Base-by-base conservation (phyloP, 2,888 invertebrate genomes). In the Lottia gigantea region DNA sequence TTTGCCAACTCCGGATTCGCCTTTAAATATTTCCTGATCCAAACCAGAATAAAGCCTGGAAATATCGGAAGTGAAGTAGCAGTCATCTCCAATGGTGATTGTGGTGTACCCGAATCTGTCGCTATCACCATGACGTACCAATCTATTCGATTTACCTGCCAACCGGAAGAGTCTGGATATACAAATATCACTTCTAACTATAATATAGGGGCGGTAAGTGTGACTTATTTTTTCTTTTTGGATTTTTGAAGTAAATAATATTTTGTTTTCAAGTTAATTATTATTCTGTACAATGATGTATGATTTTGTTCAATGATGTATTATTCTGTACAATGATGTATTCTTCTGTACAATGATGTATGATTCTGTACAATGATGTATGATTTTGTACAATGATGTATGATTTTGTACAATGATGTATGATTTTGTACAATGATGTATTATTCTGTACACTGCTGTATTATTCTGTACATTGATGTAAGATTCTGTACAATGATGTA, bases 31-130 rank as follows among this genome's bases (percentile, higher is more conserved):
- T 70, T 75, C 47, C 64, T 73, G 49, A 69, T 74, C 49, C 55
- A 68, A 25, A 47, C 73, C 15, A 66, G 71, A 3, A 64, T 75
- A 14, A 55, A 69, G 26, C 64, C 70, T 25, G 46, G 49, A 2
- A 23, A 23, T 8, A 55, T 55, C 8, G 72, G 68, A 6, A 16
- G 55, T 31, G 61, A 69, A 25, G 49, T 70, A n/a, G 74, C 73
- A 1, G 66, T 77, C 2, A 64, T 71, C n/a, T 72, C 71, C 46
- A 77, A 77, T 49, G 77, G 71, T 4, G 75, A 77, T 70, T 77
- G 77, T 46, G 62, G 64, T 0, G 62, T 61, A 0, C 23, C 45
- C 8, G 75, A 72, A 8, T 74, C 74, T 23, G 66, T 77, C 46
- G 69, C 72, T 12, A 74, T 77, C 67, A 71, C 74, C 11, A 25